These are phyloP conservation scores for Callaeas wilsoni DNA, from an alignment of 2,113 vertebrate genomes.

Conservation along the genomic window DNA sequence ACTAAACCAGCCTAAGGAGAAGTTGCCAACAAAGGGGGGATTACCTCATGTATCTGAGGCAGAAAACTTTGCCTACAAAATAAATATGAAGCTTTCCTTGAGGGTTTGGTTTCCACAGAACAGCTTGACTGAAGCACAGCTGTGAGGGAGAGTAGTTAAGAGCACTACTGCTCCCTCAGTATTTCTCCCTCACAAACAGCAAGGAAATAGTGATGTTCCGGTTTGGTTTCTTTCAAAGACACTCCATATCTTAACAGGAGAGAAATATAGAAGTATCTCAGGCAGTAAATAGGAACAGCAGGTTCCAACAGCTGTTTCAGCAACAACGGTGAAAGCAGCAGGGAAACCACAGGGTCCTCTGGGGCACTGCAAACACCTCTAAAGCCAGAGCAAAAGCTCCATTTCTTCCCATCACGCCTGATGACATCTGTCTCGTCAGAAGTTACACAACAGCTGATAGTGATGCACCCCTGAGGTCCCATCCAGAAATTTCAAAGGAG, in stretches of 20 bases:
- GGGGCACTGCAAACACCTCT: not conserved
- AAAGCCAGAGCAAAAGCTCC: not conserved
- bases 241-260: not conserved
- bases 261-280: not conserved
- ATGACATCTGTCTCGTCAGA: not conserved
- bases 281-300: not conserved
- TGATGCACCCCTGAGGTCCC: not conserved
- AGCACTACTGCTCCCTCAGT: not conserved
- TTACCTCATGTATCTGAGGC: not conserved
- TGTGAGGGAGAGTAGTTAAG: not conserved
- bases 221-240: not conserved
- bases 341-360: not conserved
- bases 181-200: not conserved
- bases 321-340: not conserved
- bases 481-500: not conserved
- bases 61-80: not conserved
- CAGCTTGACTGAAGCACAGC: not conserved
- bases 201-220: not conserved
- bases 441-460: not conserved
- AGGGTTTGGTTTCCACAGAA: not conserved
- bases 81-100: not conserved
- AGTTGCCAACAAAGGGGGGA: not conserved
- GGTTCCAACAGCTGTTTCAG: not conserved
- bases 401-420: not conserved
- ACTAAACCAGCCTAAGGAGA: not conserved